Conservation (phyloP, 2,888 invertebrate species). For the Cheilosia scutellata region DNA sequence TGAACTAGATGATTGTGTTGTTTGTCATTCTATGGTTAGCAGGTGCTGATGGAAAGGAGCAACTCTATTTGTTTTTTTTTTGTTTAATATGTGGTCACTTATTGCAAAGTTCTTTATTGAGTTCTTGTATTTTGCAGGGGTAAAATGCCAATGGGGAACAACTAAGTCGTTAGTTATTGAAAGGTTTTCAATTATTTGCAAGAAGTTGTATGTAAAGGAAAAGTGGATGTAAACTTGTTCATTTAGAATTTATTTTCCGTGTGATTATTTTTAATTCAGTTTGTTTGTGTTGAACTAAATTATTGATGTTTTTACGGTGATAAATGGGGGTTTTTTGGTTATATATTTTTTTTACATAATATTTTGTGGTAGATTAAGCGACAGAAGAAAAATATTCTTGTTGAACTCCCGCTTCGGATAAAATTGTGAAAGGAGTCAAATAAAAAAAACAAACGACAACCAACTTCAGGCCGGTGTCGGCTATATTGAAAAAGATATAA, state of each 20-base stretch:
- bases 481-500: too few relatives aligned
- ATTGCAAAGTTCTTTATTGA: not conserved
- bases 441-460: too few relatives aligned
- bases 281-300: not conserved
- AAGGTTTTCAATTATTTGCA: conserved; percentile 24
- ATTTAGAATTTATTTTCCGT: conserved; percentile 11
- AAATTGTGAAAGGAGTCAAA: too few relatives aligned
- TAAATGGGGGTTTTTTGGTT: too few relatives aligned
- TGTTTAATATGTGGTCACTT: not conserved
- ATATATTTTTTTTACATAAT: too few relatives aligned
- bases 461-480: too few relatives aligned
- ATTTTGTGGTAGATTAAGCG: too few relatives aligned
- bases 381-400: too few relatives aligned
- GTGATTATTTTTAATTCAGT: not conserved
- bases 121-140: not conserved
- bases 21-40: conserved; percentile 46
- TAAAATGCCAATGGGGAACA: conserved; percentile 2
- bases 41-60: conserved; percentile 49
- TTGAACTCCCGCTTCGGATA: too few relatives aligned
- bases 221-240: conserved; percentile 25
- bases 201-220: conserved; percentile 1
- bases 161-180: conserved; percentile 26
- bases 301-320: too few relatives aligned
- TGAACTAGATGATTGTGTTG: conserved; percentile 50
- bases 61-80: not conserved